Evolutionary conservation across 2,797 vertebrate genomes (phyloP), one percentile per base, ranked within the genome.

Genomic region (Neoniphon sammara): DNA sequence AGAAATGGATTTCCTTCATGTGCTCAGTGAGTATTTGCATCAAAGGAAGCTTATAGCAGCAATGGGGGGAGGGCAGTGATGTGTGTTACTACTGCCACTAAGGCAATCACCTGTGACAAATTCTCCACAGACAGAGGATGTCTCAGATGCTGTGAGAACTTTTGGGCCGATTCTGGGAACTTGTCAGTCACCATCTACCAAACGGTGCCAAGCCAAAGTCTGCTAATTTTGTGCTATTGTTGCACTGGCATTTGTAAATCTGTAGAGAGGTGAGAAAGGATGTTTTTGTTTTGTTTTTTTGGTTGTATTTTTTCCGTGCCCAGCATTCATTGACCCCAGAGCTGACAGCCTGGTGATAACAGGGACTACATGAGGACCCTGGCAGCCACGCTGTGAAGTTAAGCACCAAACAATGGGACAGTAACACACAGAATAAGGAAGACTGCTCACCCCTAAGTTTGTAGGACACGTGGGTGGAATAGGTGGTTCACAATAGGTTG

Each of bases 1-100:
- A 69, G 55, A 66, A 87, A 87, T 85, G 84, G 79, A 85, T 89
- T 82, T 89, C 72, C 73, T 81, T 86, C 73, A 84, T 84, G 83
- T 72, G 75, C 74, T 74, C 66, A 44, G 77, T 68, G 69, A 81
- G 88, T 76, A 83, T 90, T 85, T 87, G 76, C 85, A 90, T 89
- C 82, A 89, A 89, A 88, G 77, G 65, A 77, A 78, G 72, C 77
- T 82, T 81, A 84, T 64, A 73, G 66, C 4, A 5, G 66, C 69
- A 81, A 20, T 36, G 68, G 62, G 50, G 18, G 59, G 59, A 8
- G 73, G 57, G 72, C 73, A 77, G 80, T 68, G 78, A 82, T 86
- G 80, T 88, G 78, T 86, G 77, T 66, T 91, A 87, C 89, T 88
- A 70, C 75, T 7, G 49, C 71, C 65, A 78, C 80, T 81, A 73